A percentile compares a stretch with the other conserved stretches of the same genome.
Conservation (phyloP, 2,888 invertebrate species). For the Ectemnius continuus region DNA sequence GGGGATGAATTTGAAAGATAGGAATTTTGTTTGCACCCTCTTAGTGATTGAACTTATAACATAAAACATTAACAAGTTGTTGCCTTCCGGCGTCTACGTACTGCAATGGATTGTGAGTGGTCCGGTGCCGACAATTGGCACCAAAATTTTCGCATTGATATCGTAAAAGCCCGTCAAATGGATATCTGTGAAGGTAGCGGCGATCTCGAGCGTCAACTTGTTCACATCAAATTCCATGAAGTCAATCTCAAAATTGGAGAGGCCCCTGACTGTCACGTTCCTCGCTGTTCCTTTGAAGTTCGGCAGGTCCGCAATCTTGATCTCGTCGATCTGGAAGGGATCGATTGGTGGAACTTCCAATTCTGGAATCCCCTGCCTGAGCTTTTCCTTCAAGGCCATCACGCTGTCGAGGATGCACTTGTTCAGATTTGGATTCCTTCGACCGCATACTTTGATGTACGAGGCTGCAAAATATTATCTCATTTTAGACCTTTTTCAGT, state of each 20-base stretch:
- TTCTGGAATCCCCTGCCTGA: constrained; percentile 70
- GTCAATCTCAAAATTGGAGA: constrained; percentile 51
- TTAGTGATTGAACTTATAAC: no score
- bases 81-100: constrained; percentile 40
- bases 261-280: constrained; percentile 64
- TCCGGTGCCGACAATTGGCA: constrained; percentile 67
- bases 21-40: no score
- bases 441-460: constrained; percentile 70
- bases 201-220: constrained; percentile 49
- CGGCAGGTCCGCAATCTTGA: constrained; percentile 59
- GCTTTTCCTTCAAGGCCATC: constrained; percentile 39
- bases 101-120: constrained; percentile 61
- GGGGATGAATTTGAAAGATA: no score
- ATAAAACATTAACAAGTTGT: no score
- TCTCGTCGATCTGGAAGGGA: constrained; percentile 62
- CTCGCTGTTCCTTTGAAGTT: constrained; percentile 62
- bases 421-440: constrained; percentile 65
- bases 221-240: constrained; percentile 56
- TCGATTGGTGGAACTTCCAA: constrained; percentile 67
- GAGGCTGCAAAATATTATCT: constrained; percentile 24
- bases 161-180: constrained; percentile 63
- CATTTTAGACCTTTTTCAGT: no score
- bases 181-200: constrained; percentile 47
- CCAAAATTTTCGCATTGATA: constrained; percentile 66
- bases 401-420: constrained; percentile 67